A percentile compares a stretch with the other conserved stretches of the same genome.
These are phyloP conservation scores for Pachyramphus minor DNA, from an alignment of 2,113 vertebrate species.

Conservation along the genomic window DNA sequence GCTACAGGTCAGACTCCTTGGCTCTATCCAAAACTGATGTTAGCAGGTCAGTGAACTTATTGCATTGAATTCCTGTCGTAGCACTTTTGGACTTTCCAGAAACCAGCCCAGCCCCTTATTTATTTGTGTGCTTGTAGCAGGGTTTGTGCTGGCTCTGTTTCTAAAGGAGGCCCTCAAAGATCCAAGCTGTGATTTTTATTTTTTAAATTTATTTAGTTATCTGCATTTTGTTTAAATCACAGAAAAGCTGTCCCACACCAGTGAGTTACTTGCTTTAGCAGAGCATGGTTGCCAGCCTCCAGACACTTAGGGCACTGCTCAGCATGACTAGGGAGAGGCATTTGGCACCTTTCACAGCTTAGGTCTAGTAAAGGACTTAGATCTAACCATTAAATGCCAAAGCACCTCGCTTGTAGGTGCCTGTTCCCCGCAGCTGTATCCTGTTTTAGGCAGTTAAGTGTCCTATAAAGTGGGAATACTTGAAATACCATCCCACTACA, in stretches of 20 bases:
- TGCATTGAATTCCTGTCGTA: background rate
- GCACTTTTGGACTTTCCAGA: background rate
- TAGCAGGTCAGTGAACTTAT: background rate
- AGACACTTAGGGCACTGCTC: background rate
- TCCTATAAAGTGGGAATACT: conserved; percentile 18
- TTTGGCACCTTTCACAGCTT: background rate
- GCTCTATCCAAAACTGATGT: background rate
- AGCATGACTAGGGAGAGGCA: background rate
- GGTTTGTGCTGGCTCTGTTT: background rate
- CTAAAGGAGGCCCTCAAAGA: background rate
- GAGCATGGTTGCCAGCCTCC: background rate
- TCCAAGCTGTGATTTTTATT: background rate
- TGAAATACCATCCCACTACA: conserved; percentile 20
- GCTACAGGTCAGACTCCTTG: background rate
- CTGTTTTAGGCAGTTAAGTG: conserved; percentile 25
- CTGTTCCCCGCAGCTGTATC: background rate
- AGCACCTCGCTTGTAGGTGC: background rate
- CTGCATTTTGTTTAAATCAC: background rate
- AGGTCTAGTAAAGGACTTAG: background rate
- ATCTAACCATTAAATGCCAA: background rate
- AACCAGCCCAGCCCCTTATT: background rate
- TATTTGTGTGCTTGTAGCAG: background rate
- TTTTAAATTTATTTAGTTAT: background rate
- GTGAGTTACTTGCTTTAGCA: background rate
- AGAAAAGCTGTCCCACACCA: background rate